A percentile compares a stretch with the other conserved stretches of the same genome.
These are phyloP conservation scores for Amphiduros pacificus DNA, from an alignment of 2,888 invertebrate genomes.

Conservation along the genomic window DNA sequence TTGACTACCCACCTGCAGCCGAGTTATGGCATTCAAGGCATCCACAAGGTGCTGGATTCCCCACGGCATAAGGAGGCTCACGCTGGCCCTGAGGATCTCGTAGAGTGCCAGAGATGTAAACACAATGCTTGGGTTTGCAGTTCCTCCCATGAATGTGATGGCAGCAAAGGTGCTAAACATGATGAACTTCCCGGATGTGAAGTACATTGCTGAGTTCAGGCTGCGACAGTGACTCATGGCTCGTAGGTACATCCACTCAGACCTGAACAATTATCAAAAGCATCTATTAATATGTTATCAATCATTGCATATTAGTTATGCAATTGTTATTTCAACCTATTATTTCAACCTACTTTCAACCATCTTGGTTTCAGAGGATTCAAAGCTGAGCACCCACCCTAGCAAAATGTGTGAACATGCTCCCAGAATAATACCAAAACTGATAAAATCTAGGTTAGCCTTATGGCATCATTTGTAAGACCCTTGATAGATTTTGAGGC, in stretches of 20 bases:
- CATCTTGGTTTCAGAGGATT: too few relatives aligned
- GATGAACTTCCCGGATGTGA: slow-evolving; percentile 38
- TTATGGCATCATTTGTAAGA: too few relatives aligned
- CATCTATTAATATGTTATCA: background rate
- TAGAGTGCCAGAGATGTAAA: slow-evolving; percentile 38
- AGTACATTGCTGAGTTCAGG: slow-evolving; percentile 36
- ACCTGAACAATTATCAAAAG: slow-evolving; percentile 2
- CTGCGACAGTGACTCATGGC: slow-evolving; percentile 28
- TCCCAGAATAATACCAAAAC: too few relatives aligned
- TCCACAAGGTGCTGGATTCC: slow-evolving; percentile 36
- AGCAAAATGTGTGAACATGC: too few relatives aligned
- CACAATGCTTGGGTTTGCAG: slow-evolving; percentile 27
- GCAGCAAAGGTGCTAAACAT: slow-evolving; percentile 36
- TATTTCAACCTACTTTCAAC: too few relatives aligned
- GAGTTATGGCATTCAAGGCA: slow-evolving; percentile 30
- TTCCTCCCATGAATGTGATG: slow-evolving; percentile 28
- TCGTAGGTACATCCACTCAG: slow-evolving; percentile 16
- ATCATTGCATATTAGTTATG: too few relatives aligned
- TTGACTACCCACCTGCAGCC: slow-evolving; percentile 38
- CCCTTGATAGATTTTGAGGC: too few relatives aligned
- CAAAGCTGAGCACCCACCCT: too few relatives aligned
- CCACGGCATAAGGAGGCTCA: slow-evolving; percentile 38
- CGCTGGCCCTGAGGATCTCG: slow-evolving; percentile 36
- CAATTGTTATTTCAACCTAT: too few relatives aligned
- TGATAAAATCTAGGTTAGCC: too few relatives aligned